Evolutionary conservation across 2,113 vertebrate species (phyloP), one percentile per base, ranked within the genome.

Genomic region (Etheostoma spectabile): DNA sequence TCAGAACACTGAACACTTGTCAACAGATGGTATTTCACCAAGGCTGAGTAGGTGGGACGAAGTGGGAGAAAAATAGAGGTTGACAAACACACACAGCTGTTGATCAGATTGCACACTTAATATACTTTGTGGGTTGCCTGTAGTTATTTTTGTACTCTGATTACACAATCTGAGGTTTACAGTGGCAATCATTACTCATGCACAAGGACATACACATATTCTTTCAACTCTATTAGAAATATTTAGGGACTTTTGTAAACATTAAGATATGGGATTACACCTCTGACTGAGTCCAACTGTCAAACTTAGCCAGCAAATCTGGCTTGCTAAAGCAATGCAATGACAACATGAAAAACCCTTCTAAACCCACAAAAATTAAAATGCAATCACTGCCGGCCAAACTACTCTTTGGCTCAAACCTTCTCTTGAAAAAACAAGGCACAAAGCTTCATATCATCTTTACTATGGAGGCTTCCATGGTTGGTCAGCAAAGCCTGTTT

Each of bases 1-100:
- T 99, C 98, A 2, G 97, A 97, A 65, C 98, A 99, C 94, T 99
- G 98, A 6, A 96, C 91, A 5, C 96, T 96, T 51, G 95, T 97
- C 90, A 99, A 79, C 88, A 99, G 90, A 88, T 99, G 98, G 88
- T 97, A 99, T 35, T 98, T 98, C 84, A 97, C 86, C 0, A 99
- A 92, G 49, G 97, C 98, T 99, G 85, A 53, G 35, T 1, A 38
- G 33, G n/a, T 48, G 11, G 38, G 27, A n/a, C 13, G 6, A 38
- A 35, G n/a, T 21, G 27, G 3, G n/a, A 52, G 18, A 52, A 27
- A 42, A 62, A 65, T 4, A 22, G 38, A 42, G 4, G 48, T 5
- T 19, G 45, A 49, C 8, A 46, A 51, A 57, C 1, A 53, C 1
- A 48, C 60, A 45, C 6, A 62, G 2, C 7, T 4, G 1, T 27